These are phyloP conservation scores for Aethina tumida DNA, from an alignment of 1,140 invertebrate species.

Conservation along the genomic window DNA sequence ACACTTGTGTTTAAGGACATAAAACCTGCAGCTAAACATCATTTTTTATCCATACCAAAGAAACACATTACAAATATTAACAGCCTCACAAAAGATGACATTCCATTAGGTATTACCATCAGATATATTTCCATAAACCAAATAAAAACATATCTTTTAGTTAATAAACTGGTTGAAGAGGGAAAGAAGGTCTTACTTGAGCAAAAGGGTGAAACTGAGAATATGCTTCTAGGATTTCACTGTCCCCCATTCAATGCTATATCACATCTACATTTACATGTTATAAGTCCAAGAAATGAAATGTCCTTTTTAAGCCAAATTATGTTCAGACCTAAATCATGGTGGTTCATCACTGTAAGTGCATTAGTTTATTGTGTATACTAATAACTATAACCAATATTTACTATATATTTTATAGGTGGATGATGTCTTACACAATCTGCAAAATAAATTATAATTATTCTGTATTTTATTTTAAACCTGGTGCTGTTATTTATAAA, in stretches of 20 bases:
- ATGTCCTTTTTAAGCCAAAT: slow-evolving; percentile 58
- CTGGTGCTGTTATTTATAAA: background rate
- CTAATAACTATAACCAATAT: slow-evolving; percentile 3
- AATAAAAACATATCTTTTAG: slow-evolving; percentile 33
- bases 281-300: slow-evolving; percentile 67
- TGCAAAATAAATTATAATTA: slow-evolving; percentile 5
- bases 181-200: slow-evolving; percentile 45
- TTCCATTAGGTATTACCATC: background rate
- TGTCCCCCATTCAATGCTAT: slow-evolving; percentile 84
- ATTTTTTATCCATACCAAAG: slow-evolving; percentile 72
- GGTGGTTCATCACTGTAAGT: slow-evolving; percentile 77
- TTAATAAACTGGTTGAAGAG: slow-evolving; percentile 50
- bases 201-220: slow-evolving; percentile 41
- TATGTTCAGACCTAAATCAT: slow-evolving; percentile 64
- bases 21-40: slow-evolving; percentile 67
- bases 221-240: slow-evolving; percentile 74
- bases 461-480: background rate
- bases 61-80: slow-evolving; percentile 67
- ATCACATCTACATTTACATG: slow-evolving; percentile 77
- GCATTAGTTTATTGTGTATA: background rate
- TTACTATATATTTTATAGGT: slow-evolving; percentile 9
- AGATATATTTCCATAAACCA: background rate
- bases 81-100: slow-evolving; percentile 37
- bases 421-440: slow-evolving; percentile 8
- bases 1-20: slow-evolving; percentile 76